Evolutionary conservation across 2,888 invertebrate genomes (phyloP).

Genomic region (Monoplex corrugatus): DNA sequence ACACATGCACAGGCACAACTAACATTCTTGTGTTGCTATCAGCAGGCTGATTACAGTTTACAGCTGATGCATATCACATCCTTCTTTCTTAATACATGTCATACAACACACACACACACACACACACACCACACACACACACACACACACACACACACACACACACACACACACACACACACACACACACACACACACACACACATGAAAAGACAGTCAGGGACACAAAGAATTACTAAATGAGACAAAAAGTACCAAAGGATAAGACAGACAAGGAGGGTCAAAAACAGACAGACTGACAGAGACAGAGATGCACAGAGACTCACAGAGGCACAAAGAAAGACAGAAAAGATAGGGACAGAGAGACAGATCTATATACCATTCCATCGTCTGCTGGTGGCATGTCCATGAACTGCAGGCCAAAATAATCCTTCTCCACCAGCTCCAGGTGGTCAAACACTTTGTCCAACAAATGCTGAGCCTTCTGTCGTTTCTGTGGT

Average conservation of each 20-base stretch:
- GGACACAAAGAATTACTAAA: too few relatives aligned
- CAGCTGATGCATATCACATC: too few relatives aligned
- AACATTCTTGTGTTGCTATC: too few relatives aligned
- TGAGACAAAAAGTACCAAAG: too few relatives aligned
- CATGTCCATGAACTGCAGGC: conserved; percentile 94
- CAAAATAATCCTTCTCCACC: conserved; percentile 98
- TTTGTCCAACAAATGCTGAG: conserved; percentile 92
- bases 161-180: background rate
- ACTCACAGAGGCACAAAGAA: background rate
- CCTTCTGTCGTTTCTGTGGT: conserved; percentile 95
- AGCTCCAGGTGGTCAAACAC: conserved; percentile 97
- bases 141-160: background rate
- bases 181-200: background rate
- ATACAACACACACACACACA: too few relatives aligned
- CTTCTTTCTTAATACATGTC: too few relatives aligned
- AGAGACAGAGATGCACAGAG: background rate
- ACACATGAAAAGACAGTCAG: background rate
- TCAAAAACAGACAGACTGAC: too few relatives aligned
- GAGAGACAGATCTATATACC: conserved; percentile 82
- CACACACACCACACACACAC: too few relatives aligned
- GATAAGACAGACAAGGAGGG: too few relatives aligned
- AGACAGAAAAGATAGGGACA: background rate
- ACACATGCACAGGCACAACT: too few relatives aligned
- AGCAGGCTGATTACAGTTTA: too few relatives aligned
- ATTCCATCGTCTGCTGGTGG: conserved; percentile 85